Evolutionary conservation across 2,888 invertebrate genomes (phyloP), one percentile per base, ranked within the genome.

Genomic region (Cheilosia soror): DNA sequence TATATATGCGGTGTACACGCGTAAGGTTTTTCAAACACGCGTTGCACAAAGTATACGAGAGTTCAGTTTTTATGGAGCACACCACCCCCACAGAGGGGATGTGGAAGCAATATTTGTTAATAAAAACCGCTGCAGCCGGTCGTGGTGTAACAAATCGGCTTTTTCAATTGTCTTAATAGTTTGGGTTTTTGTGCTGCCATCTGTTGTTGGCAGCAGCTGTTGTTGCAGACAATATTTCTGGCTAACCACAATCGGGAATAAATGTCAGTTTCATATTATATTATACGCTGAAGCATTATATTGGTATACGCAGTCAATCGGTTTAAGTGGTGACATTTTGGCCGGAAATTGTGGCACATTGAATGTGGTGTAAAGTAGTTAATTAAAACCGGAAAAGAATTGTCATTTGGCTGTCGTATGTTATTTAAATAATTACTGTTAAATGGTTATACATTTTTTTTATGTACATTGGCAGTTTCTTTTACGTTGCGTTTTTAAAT

Each of bases 131-230:
- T 37, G 6, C 51, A 58, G 62, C 20, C 62, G 80, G 37, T n/a
- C n/a, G n/a, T 49, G 58, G 42, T 72, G 42, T 27, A 37, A 4
- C 37, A 51, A 33, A 20, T n/a, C 33, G 31, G 63, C 57, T 29
- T 62, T 63, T 72, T 40, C 79, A 66, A 75, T 84, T 83, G 73
- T 84, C 73, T 78, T 75, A 80, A 80, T 72, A 81, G 62, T 62
- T 60, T 65, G 15, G 37, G 11, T 37, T 47, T 47, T 31, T 37
- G 79, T 75, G 69, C 62, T 68, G 71, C 85, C 76, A 85, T 85
- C 76, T 85, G 81, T 58, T 72, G 63, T 4, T 33, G 58, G 49
- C 80, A 72, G 57, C 68, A 69, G 47, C 20, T 20, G 20, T 72
- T 76, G 58, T 42, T 31, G 58, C 37, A 65, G 25, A 42, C 42